Percentiles rank a stretch among this genome's conserved stretches.
These are phyloP conservation scores for Nycticorax nycticorax DNA, from an alignment of 2,113 vertebrate genomes.

Conservation along the genomic window DNA sequence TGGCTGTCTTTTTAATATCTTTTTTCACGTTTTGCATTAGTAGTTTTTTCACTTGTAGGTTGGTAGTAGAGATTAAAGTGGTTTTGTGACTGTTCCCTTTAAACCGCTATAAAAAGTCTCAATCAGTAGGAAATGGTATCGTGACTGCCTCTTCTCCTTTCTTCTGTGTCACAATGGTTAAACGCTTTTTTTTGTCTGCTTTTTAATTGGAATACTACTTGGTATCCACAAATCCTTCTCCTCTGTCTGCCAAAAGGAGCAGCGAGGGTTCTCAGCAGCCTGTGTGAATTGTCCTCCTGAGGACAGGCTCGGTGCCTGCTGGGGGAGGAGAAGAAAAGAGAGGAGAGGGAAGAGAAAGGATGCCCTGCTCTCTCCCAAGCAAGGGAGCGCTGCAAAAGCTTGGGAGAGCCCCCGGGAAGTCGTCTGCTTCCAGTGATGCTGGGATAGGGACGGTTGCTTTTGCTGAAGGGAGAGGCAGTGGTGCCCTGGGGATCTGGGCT, in stretches of 20 bases:
- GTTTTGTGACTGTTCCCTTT: neutral
- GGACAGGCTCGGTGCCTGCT: neutral
- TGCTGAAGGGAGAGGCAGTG: neutral
- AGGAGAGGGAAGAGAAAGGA: neutral
- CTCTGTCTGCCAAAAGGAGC: neutral
- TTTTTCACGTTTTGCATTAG: neutral
- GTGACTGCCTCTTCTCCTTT: neutral
- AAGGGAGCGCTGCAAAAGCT: neutral
- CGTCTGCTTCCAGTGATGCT: neutral
- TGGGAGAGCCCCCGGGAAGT: neutral
- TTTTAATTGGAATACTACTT: neutral
- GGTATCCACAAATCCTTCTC: neutral
- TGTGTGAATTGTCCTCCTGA: neutral
- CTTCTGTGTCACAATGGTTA: neutral
- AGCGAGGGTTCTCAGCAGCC: neutral
- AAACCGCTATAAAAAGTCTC: neutral
- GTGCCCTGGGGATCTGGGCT: neutral
- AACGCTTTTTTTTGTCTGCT: neutral
- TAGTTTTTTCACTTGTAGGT: neutral
- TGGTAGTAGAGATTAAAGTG: neutral
- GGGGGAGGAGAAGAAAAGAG: neutral
- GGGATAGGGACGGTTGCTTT: neutral
- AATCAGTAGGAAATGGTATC: neutral
- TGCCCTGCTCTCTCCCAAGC: neutral
- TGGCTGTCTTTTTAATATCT: neutral